Evolutionary conservation across 2,797 vertebrate genomes (phyloP), one percentile per base, ranked within the genome.

Genomic region (Gobionotothen gibberifrons): DNA sequence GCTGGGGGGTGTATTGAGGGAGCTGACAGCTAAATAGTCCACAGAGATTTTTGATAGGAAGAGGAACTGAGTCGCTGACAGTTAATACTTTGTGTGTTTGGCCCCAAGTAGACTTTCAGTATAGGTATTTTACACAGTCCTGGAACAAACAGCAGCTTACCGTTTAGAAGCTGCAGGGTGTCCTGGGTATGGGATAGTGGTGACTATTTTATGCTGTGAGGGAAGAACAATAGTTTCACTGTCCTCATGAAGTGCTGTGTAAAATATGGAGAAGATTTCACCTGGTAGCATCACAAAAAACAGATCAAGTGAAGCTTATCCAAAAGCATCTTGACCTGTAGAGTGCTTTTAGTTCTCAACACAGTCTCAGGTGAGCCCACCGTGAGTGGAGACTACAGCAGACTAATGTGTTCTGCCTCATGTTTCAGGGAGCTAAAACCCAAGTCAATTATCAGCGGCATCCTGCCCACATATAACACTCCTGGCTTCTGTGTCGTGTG

Each of bases 21-120:
- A 91, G 74, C 77, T 92, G 93, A 94, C 92, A 92, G 92, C 90
- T 94, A 94, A 95, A 94, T 90, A 93, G 93, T 93, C 93, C 90
- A 48, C 82, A 36, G 93, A 94, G 94, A 91, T 87, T 87, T 92
- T 86, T 93, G 92, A 94, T 93, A 85, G 93, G 91, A 92, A 91
- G 84, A 89, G 82, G 85, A 91, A 87, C 86, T 83, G 71, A 15
- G 83, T 81, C 64, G 84, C 84, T 93, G 93, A 92, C 93, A 93
- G 92, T 81, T 89, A 86, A 90, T 84, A 92, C 91, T 93, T 89
- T 90, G 89, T 89, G 85, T 87, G 73, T 87, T 86, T 85, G 85
- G 92, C 90, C 92, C 92, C 53, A 51, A 87, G 89, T 89, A 93
- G 81, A 86, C 67, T 88, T 87, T 88, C 82, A 77, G 79, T 87